A percentile compares a stretch with the other conserved stretches of the same genome.
phyloP scores from a whole-genome alignment of 2,888 invertebrate species.

The Isotomurus palustris region DNA sequence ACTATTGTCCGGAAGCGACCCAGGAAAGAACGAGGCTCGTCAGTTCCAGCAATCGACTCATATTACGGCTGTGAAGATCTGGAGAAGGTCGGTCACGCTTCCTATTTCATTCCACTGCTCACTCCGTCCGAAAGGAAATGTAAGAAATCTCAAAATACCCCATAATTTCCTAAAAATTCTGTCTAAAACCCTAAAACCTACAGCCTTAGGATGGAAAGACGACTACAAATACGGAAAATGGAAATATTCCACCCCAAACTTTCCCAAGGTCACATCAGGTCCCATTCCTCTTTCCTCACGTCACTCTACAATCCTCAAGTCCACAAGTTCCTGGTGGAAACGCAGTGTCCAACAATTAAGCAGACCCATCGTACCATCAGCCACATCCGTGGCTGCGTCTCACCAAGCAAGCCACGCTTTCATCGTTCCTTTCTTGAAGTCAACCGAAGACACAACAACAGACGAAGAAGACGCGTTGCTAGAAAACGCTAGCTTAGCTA shows the following conservation, averaged over 20 bases:
- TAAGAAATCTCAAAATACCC: not conserved
- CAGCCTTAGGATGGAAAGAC: slow-evolving; percentile 34
- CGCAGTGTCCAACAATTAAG: not conserved
- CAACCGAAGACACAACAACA: too few relatives aligned
- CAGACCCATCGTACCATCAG: not conserved
- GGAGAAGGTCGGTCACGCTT: slow-evolving; percentile 37
- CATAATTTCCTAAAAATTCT: too few relatives aligned
- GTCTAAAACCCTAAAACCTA: not conserved
- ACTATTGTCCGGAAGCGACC: slow-evolving; percentile 28
- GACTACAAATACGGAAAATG: slow-evolving; percentile 35
- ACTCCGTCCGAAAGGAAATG: slow-evolving; percentile 31
- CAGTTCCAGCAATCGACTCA: slow-evolving; percentile 36
- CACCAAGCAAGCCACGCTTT: not conserved
- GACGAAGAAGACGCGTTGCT: too few relatives aligned
- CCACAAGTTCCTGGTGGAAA: not conserved
- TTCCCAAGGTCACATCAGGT: slow-evolving; percentile 5
- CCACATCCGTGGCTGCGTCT: not conserved
- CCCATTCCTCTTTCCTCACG: not conserved
- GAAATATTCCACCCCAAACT: slow-evolving; percentile 24
- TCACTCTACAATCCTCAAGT: not conserved
- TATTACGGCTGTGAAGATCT: slow-evolving; percentile 37
- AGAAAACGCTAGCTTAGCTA: too few relatives aligned
- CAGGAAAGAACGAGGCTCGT: slow-evolving; percentile 31
- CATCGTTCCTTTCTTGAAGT: too few relatives aligned
- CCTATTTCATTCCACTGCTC: slow-evolving; percentile 37